Conservation (phyloP, 2,888 invertebrate species). For the Caenorhabditis sp. region DNA sequence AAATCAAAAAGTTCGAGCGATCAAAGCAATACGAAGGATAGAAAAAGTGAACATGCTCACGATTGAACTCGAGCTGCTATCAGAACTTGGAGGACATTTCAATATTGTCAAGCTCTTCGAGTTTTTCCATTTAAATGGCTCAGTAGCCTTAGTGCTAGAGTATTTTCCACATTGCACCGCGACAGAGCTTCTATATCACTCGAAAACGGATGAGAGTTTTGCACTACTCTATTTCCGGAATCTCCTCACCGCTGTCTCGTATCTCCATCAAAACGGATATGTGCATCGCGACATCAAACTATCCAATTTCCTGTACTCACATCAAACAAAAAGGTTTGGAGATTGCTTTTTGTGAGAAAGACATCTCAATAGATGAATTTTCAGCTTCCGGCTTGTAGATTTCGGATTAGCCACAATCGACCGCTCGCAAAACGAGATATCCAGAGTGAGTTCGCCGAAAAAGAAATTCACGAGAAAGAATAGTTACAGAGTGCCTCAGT, state of each 20-base stretch:
- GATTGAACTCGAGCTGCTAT: constrained; percentile 55
- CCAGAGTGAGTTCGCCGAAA: constrained; percentile 45
- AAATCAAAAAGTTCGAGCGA: constrained; percentile 37
- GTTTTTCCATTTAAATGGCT: constrained; percentile 50
- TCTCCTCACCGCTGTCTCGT: constrained; percentile 50
- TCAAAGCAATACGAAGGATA: constrained; percentile 61
- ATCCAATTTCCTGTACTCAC: constrained; percentile 61
- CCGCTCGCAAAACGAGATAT: constrained; percentile 41
- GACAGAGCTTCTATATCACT: constrained; percentile 37
- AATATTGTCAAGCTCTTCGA: constrained; percentile 62
- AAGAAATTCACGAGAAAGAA: neutral
- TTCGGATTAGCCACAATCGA: constrained; percentile 60
- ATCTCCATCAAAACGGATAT: constrained; percentile 60
- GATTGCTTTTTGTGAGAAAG: neutral
- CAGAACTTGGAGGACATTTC: constrained; percentile 61
- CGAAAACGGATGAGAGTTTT: constrained; percentile 45
- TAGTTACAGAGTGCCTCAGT: constrained; percentile 25
- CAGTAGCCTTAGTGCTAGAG: constrained; percentile 58
- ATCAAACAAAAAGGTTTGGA: constrained; percentile 26
- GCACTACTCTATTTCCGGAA: constrained; percentile 48
- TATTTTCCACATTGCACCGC: constrained; percentile 57
- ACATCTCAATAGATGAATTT: neutral
- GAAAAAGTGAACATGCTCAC: constrained; percentile 52
- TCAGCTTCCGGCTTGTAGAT: constrained; percentile 61
- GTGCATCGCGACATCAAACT: constrained; percentile 65